Conservation (phyloP, 2,888 invertebrate species). For the Agonopterix heracliana region DNA sequence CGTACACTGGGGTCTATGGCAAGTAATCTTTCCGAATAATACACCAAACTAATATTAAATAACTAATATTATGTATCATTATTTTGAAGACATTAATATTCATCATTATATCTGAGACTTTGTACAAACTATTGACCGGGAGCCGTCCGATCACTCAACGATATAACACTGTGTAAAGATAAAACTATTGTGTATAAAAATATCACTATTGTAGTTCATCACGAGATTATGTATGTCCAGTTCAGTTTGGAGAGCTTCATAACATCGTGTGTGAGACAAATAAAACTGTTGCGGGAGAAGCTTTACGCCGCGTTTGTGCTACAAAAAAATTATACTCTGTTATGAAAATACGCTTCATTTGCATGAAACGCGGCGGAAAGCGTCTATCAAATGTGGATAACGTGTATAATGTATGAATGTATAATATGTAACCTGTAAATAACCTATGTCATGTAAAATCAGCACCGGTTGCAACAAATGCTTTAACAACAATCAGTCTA, state of each 20-base stretch:
- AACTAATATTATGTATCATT: conserved; percentile 31
- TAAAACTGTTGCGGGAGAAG: conserved; percentile 48
- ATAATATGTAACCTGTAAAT: conserved; percentile 73
- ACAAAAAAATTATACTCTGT: conserved; percentile 62
- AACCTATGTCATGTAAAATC: conserved; percentile 71
- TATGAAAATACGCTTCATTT: conserved; percentile 61
- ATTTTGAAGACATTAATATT: conserved; percentile 43
- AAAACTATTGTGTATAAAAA: conserved; percentile 75
- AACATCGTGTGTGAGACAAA: conserved; percentile 49
- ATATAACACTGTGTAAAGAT: conserved; percentile 72
- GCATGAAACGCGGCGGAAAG: conserved; percentile 41
- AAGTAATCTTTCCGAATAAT: conserved; percentile 32
- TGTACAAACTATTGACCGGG: conserved; percentile 71
- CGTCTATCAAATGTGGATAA: conserved; percentile 47
- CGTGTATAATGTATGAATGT: conserved; percentile 62
- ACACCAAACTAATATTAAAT: conserved; percentile 21
- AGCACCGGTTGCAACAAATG: conserved; percentile 75
- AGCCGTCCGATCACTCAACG: conserved; percentile 72
- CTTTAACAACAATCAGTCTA: conserved; percentile 75
- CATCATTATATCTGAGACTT: conserved; percentile 42
- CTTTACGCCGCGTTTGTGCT: conserved; percentile 42
- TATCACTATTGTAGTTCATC: conserved; percentile 62
- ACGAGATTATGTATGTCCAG: conserved; percentile 31
- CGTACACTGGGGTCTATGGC: conserved; percentile 41
- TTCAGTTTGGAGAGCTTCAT: conserved; percentile 8